Percentiles rank a stretch among this genome's conserved stretches.
Conservation (phyloP, 2,888 invertebrate genomes). For the Buathra laborator region DNA sequence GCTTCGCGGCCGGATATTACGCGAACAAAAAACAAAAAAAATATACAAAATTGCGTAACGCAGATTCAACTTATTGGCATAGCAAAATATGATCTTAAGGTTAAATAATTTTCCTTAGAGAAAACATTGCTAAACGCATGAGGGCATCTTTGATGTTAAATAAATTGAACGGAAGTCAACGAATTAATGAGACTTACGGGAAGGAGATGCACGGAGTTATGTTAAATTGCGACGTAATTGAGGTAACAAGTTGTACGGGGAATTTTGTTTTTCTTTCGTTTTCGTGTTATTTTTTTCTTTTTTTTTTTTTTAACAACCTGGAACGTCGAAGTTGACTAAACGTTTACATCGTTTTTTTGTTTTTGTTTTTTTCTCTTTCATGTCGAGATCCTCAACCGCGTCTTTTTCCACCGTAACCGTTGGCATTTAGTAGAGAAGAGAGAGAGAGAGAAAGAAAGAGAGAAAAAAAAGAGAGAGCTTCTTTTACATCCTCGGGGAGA, state of each 20-base stretch:
- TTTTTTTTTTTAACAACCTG: neutral
- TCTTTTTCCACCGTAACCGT: constrained; percentile 28
- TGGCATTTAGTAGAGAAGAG: constrained; percentile 47
- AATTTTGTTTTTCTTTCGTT: neutral
- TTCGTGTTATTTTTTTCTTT: neutral
- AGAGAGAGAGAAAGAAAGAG: constrained; percentile 45
- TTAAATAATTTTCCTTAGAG: neutral
- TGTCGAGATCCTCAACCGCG: constrained; percentile 3
- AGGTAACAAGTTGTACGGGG: neutral
- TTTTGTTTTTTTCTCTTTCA: neutral
- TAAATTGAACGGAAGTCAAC: neutral
- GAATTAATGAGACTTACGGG: neutral
- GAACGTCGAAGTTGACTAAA: constrained; percentile 30
- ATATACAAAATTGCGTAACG: neutral
- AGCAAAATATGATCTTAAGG: neutral
- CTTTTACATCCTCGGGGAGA: constrained; percentile 41
- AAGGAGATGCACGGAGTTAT: neutral
- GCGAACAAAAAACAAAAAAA: neutral
- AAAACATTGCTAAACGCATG: neutral
- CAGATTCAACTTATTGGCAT: neutral
- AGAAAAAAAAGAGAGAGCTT: constrained; percentile 36
- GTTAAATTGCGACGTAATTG: neutral
- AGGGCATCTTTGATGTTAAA: constrained; percentile 2
- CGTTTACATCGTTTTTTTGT: constrained; percentile 20
- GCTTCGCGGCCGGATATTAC: neutral